Percentiles rank a stretch among this genome's conserved stretches.
Evolutionary conservation across 2,888 invertebrate species (phyloP).

Genomic region (Limnephilus auricula): DNA sequence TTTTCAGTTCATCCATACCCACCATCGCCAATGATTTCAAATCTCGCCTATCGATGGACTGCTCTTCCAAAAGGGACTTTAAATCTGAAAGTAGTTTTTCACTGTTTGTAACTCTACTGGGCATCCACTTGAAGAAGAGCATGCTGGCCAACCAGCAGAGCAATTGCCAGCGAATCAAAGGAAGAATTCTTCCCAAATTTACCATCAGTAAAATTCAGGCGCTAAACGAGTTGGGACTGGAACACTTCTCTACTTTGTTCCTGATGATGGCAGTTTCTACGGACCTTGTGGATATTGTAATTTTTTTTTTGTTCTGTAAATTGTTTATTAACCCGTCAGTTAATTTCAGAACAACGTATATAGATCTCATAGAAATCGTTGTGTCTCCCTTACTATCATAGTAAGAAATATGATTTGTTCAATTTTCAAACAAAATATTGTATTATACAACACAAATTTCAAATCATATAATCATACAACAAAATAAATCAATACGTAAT

Average conservation of each 20-base stretch:
- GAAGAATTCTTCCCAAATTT: constrained; percentile 79
- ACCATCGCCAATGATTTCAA: constrained; percentile 62
- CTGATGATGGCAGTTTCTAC: constrained; percentile 73
- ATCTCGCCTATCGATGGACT: constrained; percentile 53
- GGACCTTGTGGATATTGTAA: constrained; percentile 72
- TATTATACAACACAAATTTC: too few species aligned
- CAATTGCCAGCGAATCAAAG: constrained; percentile 66
- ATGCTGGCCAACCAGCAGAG: constrained; percentile 59
- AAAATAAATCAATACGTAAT: too few species aligned
- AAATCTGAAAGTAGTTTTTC: constrained; percentile 68
- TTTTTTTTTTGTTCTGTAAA: constrained; percentile 48
- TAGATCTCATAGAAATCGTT: too few species aligned
- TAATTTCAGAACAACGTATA: too few species aligned
- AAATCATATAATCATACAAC: too few species aligned
- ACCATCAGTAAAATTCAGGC: constrained; percentile 77
- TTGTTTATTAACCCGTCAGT: too few species aligned
- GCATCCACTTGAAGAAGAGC: constrained; percentile 65
- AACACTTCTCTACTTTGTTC: constrained; percentile 76
- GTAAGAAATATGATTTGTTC: too few species aligned
- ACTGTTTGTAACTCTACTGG: constrained; percentile 67
- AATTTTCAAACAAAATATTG: too few species aligned
- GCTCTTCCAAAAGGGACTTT: constrained; percentile 48
- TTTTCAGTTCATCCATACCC: constrained; percentile 59
- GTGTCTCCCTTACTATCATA: too few species aligned
- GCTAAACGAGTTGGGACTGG: constrained; percentile 77